These are phyloP conservation scores for Cladorhizidae sp. DNA, from an alignment of 37 sponge, comb jelly and placozoan species.

Conservation along the genomic window DNA sequence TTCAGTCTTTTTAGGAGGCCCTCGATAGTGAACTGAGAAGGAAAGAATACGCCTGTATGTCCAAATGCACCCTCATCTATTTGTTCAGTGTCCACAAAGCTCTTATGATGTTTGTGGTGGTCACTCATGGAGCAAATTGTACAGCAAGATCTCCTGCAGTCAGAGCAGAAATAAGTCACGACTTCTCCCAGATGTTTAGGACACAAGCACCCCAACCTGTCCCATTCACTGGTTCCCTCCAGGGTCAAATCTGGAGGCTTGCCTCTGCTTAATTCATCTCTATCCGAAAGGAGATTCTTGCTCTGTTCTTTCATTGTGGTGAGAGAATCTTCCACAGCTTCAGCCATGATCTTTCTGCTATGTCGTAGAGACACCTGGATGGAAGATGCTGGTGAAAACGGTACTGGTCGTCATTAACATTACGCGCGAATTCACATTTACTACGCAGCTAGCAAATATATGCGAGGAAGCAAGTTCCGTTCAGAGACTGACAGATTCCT, in stretches of 20 bases:
- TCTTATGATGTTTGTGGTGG: conserved; percentile 29
- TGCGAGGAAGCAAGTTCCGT: too few species aligned
- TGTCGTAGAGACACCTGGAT: too few species aligned
- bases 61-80: conserved; percentile 51
- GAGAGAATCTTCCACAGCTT: too few species aligned
- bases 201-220: conserved; percentile 36
- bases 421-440: too few species aligned
- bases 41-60: conserved; percentile 52
- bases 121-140: conserved; percentile 40
- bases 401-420: too few species aligned
- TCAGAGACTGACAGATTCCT: too few species aligned
- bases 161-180: conserved; percentile 34
- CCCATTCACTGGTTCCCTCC: conserved; percentile 19
- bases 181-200: conserved; percentile 42
- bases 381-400: too few species aligned
- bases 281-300: too few species aligned
- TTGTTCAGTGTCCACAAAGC: background rate
- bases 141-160: conserved; percentile 32
- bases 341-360: too few species aligned
- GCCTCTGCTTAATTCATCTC: background rate
- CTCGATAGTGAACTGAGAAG: conserved; percentile 48
- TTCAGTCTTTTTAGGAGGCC: conserved; percentile 36
- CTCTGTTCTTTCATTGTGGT: too few species aligned
- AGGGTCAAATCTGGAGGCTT: background rate
- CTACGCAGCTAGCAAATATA: too few species aligned